Evolutionary conservation across 2,797 vertebrate species (phyloP).

Genomic region (Labroides dimidiatus): DNA sequence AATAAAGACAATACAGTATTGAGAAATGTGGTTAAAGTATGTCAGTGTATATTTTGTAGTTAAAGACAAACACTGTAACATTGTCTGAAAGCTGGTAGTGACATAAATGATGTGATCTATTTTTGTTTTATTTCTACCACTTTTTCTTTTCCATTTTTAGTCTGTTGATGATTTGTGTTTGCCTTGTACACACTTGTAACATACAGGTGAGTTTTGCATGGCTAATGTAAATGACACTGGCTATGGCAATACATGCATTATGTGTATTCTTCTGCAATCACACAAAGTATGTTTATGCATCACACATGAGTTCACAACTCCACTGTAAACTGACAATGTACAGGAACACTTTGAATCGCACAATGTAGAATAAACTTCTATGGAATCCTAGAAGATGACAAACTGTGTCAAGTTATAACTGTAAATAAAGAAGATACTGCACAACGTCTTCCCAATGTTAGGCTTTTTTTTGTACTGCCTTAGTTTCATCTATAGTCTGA

Average conservation of each 20-base stretch:
- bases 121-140: conserved; percentile 3
- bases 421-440: conserved; percentile 30
- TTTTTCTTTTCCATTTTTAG: neutral
- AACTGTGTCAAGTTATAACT: conserved; percentile 37
- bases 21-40: conserved; percentile 20
- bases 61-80: neutral
- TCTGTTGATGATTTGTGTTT: conserved; percentile 28
- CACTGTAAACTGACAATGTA: conserved; percentile 43
- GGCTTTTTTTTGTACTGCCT: neutral
- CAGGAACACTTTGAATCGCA: conserved; percentile 54
- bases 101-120: conserved; percentile 11
- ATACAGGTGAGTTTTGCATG: conserved; percentile 56
- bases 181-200: conserved; percentile 10
- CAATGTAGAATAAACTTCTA: conserved; percentile 63
- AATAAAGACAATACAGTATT: conserved; percentile 28
- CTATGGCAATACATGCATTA: conserved; percentile 15
- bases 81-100: neutral
- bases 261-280: conserved; percentile 38
- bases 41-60: neutral
- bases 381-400: conserved; percentile 33
- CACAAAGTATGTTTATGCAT: conserved; percentile 26
- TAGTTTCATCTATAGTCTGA: neutral
- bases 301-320: conserved; percentile 31
- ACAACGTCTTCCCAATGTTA: neutral
- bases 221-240: conserved; percentile 32